Evolutionary conservation across 2,113 vertebrate genomes (phyloP), one percentile per base, ranked within the genome.

Genomic region (Pteruthius melanotis): DNA sequence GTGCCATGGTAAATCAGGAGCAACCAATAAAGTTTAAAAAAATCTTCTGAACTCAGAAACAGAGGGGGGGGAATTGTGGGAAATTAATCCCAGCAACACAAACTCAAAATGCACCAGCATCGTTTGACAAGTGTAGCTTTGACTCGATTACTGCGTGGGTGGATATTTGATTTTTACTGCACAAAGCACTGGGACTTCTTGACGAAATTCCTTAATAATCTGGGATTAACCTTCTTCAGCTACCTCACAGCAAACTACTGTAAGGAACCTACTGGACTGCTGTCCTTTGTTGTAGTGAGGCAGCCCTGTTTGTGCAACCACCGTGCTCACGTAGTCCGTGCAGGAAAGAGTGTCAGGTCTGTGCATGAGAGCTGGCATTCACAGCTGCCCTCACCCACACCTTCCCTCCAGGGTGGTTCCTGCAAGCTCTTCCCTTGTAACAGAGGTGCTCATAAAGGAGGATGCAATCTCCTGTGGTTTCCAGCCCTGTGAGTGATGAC

Each of bases 101-200:
- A 92, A 68, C 37, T n/a, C 28, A 89, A 78, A 93, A 93, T 42
- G 22, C 37, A 49, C 24, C 37, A 68, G 30, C 33, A 44, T 6
- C 17, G 3, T 74, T 74, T 69, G 42, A 53, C 26, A 64, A 64
- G 23, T 4, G 37, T 44, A 83, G 56, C 52, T 57, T 87, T 15
- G 3, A 68, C 13, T 39, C 0, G 0, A 45, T 75, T 68, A 69
- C 35, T 30, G 27, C 0, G 0, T 17, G n/a, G 26, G 0, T 15
- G 33, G 22, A 15, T 83, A 49, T 79, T 89, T 68, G 65, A 64
- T 30, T 81, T 57, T 68, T 61, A 63, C 39, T 84, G n/a, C 77
- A 82, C 52, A 78, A 78, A 92, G 33, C 56, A 92, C 26, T 1
- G 1, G 13, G 40, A 8, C 23, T 83, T 81, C 83, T 60, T 68